Evolutionary conservation across 1,140 invertebrate species (phyloP).

Genomic region (Phocides pigmalion): DNA sequence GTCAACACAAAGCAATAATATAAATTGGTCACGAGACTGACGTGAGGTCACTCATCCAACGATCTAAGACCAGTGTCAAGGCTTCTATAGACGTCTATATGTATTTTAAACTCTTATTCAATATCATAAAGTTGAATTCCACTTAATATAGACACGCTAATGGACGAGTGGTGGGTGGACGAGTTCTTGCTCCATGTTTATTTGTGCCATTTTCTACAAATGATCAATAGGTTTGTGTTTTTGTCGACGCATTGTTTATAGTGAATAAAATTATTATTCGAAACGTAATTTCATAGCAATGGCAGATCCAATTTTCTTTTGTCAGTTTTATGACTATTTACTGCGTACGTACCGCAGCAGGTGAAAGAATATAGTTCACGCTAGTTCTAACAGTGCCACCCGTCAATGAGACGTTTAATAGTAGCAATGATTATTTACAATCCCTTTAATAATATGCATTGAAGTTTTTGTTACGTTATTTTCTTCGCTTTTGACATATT

Average conservation of each 20-base stretch:
- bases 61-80: constrained; percentile 26
- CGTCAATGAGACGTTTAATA: neutral
- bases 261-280: neutral
- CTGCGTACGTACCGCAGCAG: neutral
- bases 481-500: neutral
- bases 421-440: neutral
- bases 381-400: neutral
- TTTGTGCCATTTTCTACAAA: constrained; percentile 19
- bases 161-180: constrained; percentile 10
- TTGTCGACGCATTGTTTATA: constrained; percentile 6
- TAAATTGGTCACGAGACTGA: constrained; percentile 10
- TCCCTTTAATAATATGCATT: neutral
- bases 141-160: neutral
- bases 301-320: constrained; percentile 1
- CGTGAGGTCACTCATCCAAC: constrained; percentile 15
- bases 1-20: constrained; percentile 1
- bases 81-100: neutral
- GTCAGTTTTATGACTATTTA: constrained; percentile 3
- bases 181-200: constrained; percentile 8
- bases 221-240: constrained; percentile 11
- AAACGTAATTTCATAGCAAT: neutral
- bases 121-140: constrained; percentile 2
- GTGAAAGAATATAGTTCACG: neutral
- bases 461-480: neutral
- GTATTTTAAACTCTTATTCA: constrained; percentile 3